These are phyloP conservation scores for Cochlearius cochlearius DNA, from an alignment of 2,113 vertebrate genomes.

Conservation along the genomic window DNA sequence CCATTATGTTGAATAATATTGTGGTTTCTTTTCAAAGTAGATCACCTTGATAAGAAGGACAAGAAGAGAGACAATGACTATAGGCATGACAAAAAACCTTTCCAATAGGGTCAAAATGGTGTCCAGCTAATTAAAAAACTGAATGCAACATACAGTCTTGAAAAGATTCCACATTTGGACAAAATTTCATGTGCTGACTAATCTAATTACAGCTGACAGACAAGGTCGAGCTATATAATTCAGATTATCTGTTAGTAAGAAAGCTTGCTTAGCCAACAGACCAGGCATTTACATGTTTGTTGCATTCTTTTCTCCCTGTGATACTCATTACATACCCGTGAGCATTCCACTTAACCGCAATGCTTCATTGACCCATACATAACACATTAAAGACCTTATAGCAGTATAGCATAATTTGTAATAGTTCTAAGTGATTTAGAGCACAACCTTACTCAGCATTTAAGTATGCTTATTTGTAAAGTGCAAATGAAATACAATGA, in stretches of 20 bases:
- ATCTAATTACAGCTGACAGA: background rate
- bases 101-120: background rate
- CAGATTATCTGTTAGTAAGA: background rate
- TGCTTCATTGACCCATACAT: background rate
- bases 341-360: background rate
- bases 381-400: rapidly evolving
- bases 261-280: background rate
- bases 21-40: background rate
- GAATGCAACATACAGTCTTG: background rate
- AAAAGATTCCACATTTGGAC: background rate
- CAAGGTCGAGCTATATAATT: background rate
- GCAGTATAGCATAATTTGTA: background rate
- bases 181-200: background rate
- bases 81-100: background rate
- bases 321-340: background rate
- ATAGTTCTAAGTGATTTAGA: background rate
- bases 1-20: background rate
- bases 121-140: background rate
- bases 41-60: background rate
- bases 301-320: background rate
- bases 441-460: background rate
- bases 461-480: background rate
- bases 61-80: background rate
- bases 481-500: background rate
- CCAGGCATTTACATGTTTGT: background rate